Conservation (phyloP, 2,113 vertebrate genomes). For the Coptodon bakossiorum region DNA sequence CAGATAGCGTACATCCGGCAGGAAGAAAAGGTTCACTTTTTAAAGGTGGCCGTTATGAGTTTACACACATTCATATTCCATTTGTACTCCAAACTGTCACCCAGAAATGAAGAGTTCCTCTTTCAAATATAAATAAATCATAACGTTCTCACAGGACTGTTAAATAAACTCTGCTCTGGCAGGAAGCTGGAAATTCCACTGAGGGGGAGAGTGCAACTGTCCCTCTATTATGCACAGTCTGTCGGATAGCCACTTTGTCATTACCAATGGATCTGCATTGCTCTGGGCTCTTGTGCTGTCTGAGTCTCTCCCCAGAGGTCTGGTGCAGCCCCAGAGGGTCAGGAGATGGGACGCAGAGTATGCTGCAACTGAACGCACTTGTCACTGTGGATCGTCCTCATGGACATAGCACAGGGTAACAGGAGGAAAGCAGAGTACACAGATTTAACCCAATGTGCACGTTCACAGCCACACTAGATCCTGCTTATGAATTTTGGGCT, state of each 20-base stretch:
- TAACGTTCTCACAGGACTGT: conserved; percentile 1
- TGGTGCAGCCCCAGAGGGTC: conserved; percentile 5
- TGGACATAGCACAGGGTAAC: neutral
- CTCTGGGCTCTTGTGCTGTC: neutral
- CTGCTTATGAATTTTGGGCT: neutral
- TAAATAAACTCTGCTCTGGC: conserved; percentile 31
- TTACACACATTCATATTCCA: neutral
- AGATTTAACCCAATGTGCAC: neutral
- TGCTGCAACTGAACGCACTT: conserved; percentile 6
- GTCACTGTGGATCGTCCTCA: conserved; percentile 42
- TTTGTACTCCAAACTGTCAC: neutral
- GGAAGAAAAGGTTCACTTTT: neutral
- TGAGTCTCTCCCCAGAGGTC: conserved; percentile 31
- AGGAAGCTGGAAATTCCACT: conserved; percentile 22
- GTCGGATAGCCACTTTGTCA: neutral
- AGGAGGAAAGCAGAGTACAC: neutral
- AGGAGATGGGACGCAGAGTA: neutral
- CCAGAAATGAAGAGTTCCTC: conserved; percentile 19
- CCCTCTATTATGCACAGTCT: conserved; percentile 17
- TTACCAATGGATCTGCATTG: conserved; percentile 18
- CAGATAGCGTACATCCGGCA: neutral
- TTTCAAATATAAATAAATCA: conserved; percentile 36
- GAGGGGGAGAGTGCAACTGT: conserved; percentile 26
- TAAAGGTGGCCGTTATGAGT: neutral
- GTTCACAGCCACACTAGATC: neutral